A percentile compares a stretch with the other conserved stretches of the same genome.
phyloP scores from a whole-genome alignment of 1,140 invertebrate genomes.

The Heliothis subflexa region DNA sequence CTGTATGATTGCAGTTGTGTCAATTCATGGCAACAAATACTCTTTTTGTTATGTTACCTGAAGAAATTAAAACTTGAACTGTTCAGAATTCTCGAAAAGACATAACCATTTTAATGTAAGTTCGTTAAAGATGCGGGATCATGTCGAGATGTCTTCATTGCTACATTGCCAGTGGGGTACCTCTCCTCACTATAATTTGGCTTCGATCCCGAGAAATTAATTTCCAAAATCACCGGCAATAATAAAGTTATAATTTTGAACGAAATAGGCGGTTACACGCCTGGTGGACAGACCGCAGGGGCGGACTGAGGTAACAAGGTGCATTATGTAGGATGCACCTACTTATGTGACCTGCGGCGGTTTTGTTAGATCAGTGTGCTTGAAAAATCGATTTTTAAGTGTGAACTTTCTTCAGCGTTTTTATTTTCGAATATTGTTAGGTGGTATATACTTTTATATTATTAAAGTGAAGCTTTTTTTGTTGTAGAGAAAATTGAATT shows the following conservation, averaged over 20 bases:
- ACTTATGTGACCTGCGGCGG: background rate
- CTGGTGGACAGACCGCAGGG: slow-evolving; percentile 63
- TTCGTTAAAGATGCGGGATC: slow-evolving; percentile 24
- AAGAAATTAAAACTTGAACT: background rate
- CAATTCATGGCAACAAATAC: no score
- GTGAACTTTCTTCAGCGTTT: no score
- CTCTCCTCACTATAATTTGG: slow-evolving; percentile 72
- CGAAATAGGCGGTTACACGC: slow-evolving; percentile 69
- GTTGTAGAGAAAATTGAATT: background rate
- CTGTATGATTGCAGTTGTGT: background rate
- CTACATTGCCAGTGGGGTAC: slow-evolving; percentile 47
- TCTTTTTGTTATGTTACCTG: background rate
- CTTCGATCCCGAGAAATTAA: slow-evolving; percentile 82
- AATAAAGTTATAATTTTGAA: slow-evolving; percentile 84
- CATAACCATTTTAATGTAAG: slow-evolving; percentile 3
- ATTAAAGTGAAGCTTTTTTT: background rate
- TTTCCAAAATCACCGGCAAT: slow-evolving; percentile 80
- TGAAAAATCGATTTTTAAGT: background rate
- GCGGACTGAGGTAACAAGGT: slow-evolving; percentile 52
- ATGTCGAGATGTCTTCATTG: slow-evolving; percentile 20
- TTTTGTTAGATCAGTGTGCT: background rate
- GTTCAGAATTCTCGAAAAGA: background rate
- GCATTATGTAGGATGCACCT: background rate
- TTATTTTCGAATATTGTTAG: no score
- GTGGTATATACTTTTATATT: no score